Percentiles rank a stretch among this genome's conserved stretches.
These are phyloP conservation scores for Xiphophorus birchmanni DNA, from an alignment of 2,797 vertebrate genomes.

Conservation along the genomic window DNA sequence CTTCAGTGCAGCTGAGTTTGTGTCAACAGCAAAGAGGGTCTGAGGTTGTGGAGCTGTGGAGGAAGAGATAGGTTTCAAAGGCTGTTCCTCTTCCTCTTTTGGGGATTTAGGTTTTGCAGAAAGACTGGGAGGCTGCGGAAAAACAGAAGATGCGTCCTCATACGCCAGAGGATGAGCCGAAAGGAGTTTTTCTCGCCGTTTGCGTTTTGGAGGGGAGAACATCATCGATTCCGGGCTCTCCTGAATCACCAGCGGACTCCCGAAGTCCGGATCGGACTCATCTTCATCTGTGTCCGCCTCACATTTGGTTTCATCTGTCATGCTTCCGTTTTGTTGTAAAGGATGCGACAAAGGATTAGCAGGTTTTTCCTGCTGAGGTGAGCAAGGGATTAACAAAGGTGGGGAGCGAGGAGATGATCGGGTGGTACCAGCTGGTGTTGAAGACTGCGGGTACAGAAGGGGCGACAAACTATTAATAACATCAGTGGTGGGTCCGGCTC, in stretches of 20 bases:
- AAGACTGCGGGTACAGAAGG: constrained; percentile 48
- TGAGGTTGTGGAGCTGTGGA: constrained; percentile 24
- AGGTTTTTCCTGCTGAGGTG: constrained; percentile 47
- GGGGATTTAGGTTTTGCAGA: constrained; percentile 47
- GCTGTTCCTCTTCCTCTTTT: constrained; percentile 21
- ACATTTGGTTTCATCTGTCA: constrained; percentile 29
- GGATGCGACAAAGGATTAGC: constrained; percentile 31
- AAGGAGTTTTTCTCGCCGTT: constrained; percentile 48
- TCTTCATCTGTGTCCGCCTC: constrained; percentile 72
- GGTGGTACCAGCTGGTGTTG: constrained; percentile 4
- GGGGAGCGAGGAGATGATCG: constrained; percentile 26
- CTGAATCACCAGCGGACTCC: constrained; percentile 77
- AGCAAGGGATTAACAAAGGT: constrained; percentile 39
- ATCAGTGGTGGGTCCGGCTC: constrained; percentile 35
- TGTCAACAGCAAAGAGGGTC: constrained; percentile 21
- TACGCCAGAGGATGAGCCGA: constrained; percentile 44
- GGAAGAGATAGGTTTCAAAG: constrained; percentile 20
- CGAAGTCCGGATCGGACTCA: constrained; percentile 74
- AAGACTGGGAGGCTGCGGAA: constrained; percentile 36
- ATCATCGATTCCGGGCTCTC: constrained; percentile 75
- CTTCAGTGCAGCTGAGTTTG: constrained; percentile 31
- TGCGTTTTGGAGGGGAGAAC: constrained; percentile 74
- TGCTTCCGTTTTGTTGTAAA: constrained; percentile 56
- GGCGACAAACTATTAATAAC: constrained; percentile 66
- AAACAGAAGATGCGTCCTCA: constrained; percentile 41